Evolutionary conservation across 2,113 vertebrate genomes (phyloP).

Genomic region (Eulemur macaco): DNA sequence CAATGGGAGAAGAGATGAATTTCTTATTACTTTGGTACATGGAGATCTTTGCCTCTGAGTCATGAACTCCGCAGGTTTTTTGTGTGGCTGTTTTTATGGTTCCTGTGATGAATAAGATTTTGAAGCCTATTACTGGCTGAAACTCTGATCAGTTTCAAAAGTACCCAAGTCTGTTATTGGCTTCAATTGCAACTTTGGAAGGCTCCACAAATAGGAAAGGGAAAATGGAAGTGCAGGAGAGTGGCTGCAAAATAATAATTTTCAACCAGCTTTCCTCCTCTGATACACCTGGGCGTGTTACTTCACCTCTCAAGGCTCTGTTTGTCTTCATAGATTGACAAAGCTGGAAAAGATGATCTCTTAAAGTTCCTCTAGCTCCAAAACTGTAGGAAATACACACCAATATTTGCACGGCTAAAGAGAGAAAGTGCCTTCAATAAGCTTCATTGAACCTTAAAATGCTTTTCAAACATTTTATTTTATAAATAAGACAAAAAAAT

Average conservation of each 20-base stretch:
- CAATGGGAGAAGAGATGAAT: neutral
- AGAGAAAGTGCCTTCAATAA: conserved; percentile 11
- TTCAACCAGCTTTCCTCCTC: neutral
- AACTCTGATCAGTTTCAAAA: conserved; percentile 34
- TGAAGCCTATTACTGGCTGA: conserved; percentile 4
- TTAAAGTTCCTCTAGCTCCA: neutral
- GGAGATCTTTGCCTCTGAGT: neutral
- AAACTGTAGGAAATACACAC: neutral
- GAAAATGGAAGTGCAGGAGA: neutral
- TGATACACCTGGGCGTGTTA: neutral
- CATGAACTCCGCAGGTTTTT: neutral
- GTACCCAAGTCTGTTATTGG: neutral
- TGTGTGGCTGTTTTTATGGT: neutral
- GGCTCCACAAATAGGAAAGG: neutral
- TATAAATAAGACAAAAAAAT: neutral
- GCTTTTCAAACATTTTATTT: conserved; percentile 24
- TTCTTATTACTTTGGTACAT: neutral
- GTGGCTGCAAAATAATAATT: neutral
- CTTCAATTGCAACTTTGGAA: neutral
- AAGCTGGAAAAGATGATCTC: neutral
- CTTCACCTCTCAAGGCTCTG: neutral
- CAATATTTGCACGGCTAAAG: neutral
- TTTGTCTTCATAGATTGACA: neutral
- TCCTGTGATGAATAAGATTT: conserved; percentile 36
- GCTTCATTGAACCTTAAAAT: conserved; percentile 17